A percentile compares a stretch with the other conserved stretches of the same genome.
These are phyloP conservation scores for Pterobdella sp. DNA, from an alignment of 2,888 invertebrate genomes.

Conservation along the genomic window DNA sequence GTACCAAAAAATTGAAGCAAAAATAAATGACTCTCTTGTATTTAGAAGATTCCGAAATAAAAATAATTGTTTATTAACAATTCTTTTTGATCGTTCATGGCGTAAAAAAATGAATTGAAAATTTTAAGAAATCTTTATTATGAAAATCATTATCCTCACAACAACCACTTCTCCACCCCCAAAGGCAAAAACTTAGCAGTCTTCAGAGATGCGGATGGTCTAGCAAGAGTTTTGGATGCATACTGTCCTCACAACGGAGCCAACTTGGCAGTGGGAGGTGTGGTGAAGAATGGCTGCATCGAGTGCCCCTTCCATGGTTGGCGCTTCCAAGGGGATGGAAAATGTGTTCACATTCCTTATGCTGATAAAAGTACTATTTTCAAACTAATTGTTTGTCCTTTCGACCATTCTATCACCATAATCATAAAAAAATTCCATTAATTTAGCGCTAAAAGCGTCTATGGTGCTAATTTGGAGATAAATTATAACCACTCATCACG, in stretches of 20 bases:
- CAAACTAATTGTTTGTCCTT: background rate
- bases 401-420: background rate
- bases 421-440: background rate
- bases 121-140: too few relatives aligned
- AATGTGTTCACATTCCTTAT: slow-evolving; percentile 68
- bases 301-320: slow-evolving; percentile 85
- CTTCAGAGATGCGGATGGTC: slow-evolving; percentile 60
- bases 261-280: slow-evolving; percentile 71
- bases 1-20: too few relatives aligned
- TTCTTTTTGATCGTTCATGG: too few relatives aligned
- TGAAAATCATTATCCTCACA: too few relatives aligned
- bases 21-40: too few relatives aligned
- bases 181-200: slow-evolving; percentile 66
- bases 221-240: slow-evolving; percentile 67
- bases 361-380: too few relatives aligned
- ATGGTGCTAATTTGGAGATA: too few relatives aligned
- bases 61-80: too few relatives aligned
- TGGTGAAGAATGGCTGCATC: slow-evolving; percentile 63
- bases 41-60: too few relatives aligned
- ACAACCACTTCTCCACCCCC: background rate
- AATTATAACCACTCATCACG: too few relatives aligned
- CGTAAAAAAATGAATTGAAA: too few relatives aligned
- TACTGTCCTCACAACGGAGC: slow-evolving; percentile 86
- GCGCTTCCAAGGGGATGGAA: slow-evolving; percentile 70
- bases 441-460: too few relatives aligned